Evolutionary conservation across 2,797 vertebrate genomes (phyloP).

Genomic region (Myotis vivesi): DNA sequence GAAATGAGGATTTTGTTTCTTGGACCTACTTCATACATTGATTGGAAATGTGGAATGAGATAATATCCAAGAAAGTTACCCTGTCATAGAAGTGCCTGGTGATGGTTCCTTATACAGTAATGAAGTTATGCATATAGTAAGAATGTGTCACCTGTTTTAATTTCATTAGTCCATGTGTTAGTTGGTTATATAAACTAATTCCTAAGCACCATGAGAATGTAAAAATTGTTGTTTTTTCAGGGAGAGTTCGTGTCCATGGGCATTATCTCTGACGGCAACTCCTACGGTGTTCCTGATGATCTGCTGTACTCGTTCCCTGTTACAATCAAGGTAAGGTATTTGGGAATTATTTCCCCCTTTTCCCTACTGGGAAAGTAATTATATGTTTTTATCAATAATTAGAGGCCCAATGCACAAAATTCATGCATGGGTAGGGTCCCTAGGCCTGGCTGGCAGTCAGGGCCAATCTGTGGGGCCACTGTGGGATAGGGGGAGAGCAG

Average conservation of each 20-base stretch:
- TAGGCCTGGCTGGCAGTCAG: no score
- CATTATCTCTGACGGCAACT: constrained; percentile 93
- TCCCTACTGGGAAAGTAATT: neutral
- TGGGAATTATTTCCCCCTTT: neutral
- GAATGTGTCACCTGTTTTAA: neutral
- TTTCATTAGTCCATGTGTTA: neutral
- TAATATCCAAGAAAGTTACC: neutral
- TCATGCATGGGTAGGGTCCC: no score
- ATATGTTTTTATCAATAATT: constrained; percentile 9
- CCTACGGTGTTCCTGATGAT: constrained; percentile 91
- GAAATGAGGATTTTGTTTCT: constrained; percentile 42
- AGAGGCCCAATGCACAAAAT: no score
- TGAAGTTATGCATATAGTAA: neutral
- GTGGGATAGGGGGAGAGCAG: rapidly evolving
- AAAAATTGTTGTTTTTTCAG: constrained; percentile 80
- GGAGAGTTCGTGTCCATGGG: constrained; percentile 97
- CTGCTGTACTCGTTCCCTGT: constrained; percentile 97
- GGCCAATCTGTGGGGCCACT: no score
- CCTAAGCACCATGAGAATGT: neutral
- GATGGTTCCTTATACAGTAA: neutral
- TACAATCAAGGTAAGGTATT: constrained; percentile 90
- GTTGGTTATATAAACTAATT: neutral
- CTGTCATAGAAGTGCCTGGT: neutral
- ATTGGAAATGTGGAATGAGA: neutral
- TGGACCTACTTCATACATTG: neutral